Evolutionary conservation across 2,888 invertebrate species (phyloP).

Genomic region (Yponomeuta plumbellus): DNA sequence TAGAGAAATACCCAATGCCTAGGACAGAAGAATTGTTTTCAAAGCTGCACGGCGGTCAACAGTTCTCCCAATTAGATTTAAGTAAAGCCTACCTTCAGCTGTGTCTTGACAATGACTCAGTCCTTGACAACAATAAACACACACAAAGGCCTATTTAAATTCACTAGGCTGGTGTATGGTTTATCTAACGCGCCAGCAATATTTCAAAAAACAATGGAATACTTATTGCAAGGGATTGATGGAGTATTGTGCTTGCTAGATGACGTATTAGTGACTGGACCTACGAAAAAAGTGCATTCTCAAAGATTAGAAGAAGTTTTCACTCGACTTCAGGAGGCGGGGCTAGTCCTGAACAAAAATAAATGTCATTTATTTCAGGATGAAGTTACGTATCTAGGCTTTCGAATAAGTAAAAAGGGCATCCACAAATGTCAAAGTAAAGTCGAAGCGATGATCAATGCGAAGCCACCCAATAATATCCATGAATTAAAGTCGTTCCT

Average conservation of each 20-base stretch:
- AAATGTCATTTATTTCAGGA: constrained; percentile 15
- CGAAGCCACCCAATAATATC: constrained; percentile 12
- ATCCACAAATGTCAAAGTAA: constrained; percentile 18
- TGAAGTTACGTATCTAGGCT: constrained; percentile 17
- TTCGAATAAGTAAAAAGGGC: constrained; percentile 14
- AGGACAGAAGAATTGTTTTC: constrained; percentile 6
- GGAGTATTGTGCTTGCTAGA: not conserved
- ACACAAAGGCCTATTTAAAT: constrained; percentile 3
- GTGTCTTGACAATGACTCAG: not conserved
- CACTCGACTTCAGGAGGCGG: constrained; percentile 19
- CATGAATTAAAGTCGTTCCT: constrained; percentile 19
- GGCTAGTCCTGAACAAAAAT: constrained; percentile 4
- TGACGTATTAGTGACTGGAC: not conserved
- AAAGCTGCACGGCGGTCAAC: not conserved
- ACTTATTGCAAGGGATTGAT: not conserved
- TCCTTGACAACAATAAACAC: not conserved
- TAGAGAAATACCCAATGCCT: constrained; percentile 7
- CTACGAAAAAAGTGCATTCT: not conserved
- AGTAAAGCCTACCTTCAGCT: not conserved
- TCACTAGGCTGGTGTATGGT: not conserved
- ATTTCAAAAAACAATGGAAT: too few relatives aligned
- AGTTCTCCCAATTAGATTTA: not conserved
- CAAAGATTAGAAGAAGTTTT: constrained; percentile 22
- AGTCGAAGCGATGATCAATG: constrained; percentile 15
- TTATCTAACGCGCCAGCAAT: not conserved